These are phyloP conservation scores for Whitmania pigra DNA, from an alignment of 1,140 invertebrate genomes.

Conservation along the genomic window DNA sequence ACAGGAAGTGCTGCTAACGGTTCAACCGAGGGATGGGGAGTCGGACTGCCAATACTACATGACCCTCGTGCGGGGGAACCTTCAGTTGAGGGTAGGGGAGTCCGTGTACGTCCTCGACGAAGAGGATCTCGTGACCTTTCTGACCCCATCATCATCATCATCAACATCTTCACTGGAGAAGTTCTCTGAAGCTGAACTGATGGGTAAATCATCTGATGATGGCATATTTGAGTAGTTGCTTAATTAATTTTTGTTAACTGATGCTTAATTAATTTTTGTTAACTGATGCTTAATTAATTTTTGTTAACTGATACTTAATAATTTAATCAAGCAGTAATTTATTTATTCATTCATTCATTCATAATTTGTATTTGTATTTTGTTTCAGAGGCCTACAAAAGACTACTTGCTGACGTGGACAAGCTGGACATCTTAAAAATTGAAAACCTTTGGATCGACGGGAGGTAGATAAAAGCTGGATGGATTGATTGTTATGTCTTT, in stretches of 20 bases:
- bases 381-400: too few species aligned
- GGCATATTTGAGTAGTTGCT: too few species aligned
- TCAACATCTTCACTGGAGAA: too few species aligned
- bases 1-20: slow-evolving; percentile 69
- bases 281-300: too few species aligned
- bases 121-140: slow-evolving; percentile 33
- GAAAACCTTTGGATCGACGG: slow-evolving; percentile 85
- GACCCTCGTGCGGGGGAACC: slow-evolving; percentile 66
- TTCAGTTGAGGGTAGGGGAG: slow-evolving; percentile 56
- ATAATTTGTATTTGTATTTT: too few species aligned
- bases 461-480: slow-evolving; percentile 43
- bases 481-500: not conserved
- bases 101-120: slow-evolving; percentile 84
- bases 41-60: slow-evolving; percentile 58
- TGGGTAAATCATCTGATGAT: too few species aligned
- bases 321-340: too few species aligned
- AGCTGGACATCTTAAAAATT: slow-evolving; percentile 84
- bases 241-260: too few species aligned
- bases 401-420: slow-evolving; percentile 51
- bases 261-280: too few species aligned
- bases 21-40: slow-evolving; percentile 55
- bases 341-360: too few species aligned
- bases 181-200: too few species aligned
- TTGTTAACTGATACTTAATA: too few species aligned
- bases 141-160: not conserved